These are phyloP conservation scores for Porites lobata DNA, from an alignment of 92 coral and sea anemone genomes.

Conservation along the genomic window DNA sequence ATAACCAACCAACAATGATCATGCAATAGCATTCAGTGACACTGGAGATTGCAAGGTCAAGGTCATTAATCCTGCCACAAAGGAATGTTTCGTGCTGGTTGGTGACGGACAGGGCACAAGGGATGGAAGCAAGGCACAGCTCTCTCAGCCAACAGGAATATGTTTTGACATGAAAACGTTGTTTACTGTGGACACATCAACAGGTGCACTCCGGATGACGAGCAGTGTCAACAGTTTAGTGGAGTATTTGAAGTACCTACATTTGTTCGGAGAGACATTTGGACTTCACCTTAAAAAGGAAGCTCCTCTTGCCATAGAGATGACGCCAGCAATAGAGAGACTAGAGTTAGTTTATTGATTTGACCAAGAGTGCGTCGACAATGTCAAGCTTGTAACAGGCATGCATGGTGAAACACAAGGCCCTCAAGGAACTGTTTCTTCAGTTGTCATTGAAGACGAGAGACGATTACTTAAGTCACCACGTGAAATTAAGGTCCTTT, in stretches of 20 bases:
- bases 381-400: constrained; percentile 47
- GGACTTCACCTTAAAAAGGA: constrained; percentile 48
- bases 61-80: constrained; percentile 10
- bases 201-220: constrained; percentile 61
- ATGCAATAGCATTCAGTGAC: constrained; percentile 61
- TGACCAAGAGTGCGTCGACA: constrained; percentile 51
- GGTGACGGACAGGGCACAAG: constrained; percentile 57
- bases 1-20: constrained; percentile 51
- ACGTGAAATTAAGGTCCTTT: too few species aligned
- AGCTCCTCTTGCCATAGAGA: constrained; percentile 40
- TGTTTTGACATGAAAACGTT: constrained; percentile 28
- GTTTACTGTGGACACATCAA: constrained; percentile 57
- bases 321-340: constrained; percentile 27
- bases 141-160: constrained; percentile 22
- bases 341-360: neutral
- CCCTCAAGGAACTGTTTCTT: constrained; percentile 66
- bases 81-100: constrained; percentile 45
- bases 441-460: constrained; percentile 47
- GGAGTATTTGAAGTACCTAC: constrained; percentile 58
- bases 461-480: too few species aligned
- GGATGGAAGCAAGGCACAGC: constrained; percentile 59
- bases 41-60: constrained; percentile 52
- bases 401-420: constrained; percentile 55
- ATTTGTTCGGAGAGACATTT: constrained; percentile 64
- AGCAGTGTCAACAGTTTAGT: constrained; percentile 61